Evolutionary conservation across 2,797 vertebrate species (phyloP), one percentile per base, ranked within the genome.

Genomic region (Thripadectes ignobilis): DNA sequence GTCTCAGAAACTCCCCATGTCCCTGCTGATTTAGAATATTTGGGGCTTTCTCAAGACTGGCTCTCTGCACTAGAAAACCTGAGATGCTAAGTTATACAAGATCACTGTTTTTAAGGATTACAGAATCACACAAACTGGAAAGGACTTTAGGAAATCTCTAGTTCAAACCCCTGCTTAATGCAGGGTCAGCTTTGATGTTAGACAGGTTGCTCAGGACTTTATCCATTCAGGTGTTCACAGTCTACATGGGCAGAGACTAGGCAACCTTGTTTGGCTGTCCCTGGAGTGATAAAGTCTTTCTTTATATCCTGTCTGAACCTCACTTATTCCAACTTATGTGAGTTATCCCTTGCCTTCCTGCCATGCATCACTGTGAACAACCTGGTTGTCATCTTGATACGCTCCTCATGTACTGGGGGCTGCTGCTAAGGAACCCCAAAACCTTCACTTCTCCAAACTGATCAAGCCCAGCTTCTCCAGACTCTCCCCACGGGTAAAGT

Each of bases 301-400:
- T 78, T 59, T 54, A 7, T 61, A 23, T 48, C 38, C 30, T 48
- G 2, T 72, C 62, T 75, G 54, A 84, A 80, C 26, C 32, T 57
- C 4, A 13, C 12, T 69, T 55, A 2, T 66, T 66, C 67, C 62
- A 71, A 10, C 3, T 79, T 48, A 7, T 0, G 1, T 1, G 1
- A 23, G 8, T 65, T 84, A 46, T 61, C 20, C 24, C 24, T 78
- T 87, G 22, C 61, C 9, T 4, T 48, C 12, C 27, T 88, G 26
- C 49, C 36, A 1, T 54, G 30, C 36, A 49, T 27, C 24, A 2
- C 48, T 71, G 29, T 77, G 61, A 63, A 39, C n/a, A 83, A 17
- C 36, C 36, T 63, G 46, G 14, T 36, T 76, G 20, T 57, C 21
- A 7, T 34, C 43, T 62, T 77, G 38, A 10, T 66, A 3, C 0